Evolutionary conservation across 2,888 invertebrate genomes (phyloP).

Genomic region (Ophion costatus): DNA sequence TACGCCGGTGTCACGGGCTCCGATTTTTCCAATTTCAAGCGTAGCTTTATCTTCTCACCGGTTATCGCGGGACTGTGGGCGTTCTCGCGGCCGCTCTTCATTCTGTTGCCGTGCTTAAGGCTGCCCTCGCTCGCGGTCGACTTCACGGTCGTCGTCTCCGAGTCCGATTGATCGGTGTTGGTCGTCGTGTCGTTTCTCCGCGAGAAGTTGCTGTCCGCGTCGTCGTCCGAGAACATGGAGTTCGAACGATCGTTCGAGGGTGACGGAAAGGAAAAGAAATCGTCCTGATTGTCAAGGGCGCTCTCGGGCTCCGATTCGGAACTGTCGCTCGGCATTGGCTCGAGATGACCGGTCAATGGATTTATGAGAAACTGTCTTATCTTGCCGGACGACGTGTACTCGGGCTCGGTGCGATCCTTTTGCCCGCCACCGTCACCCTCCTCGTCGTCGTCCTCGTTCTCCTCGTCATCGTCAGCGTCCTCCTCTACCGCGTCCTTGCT

Average conservation of each 20-base stretch:
- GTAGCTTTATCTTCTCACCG: conserved; percentile 91
- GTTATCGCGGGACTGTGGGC: conserved; percentile 82
- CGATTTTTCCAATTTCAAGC: conserved; percentile 92
- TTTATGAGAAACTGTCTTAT: conserved; percentile 94
- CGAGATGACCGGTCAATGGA: conserved; percentile 94
- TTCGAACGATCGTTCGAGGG: conserved; percentile 84
- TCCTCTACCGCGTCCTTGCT: conserved; percentile 7
- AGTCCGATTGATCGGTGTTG: conserved; percentile 86
- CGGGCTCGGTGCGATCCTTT: conserved; percentile 84
- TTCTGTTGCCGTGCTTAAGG: conserved; percentile 81
- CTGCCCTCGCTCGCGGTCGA: conserved; percentile 86
- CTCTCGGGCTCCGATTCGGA: conserved; percentile 86
- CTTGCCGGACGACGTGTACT: conserved; percentile 87
- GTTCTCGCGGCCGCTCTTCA: conserved; percentile 80
- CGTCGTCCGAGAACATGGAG: conserved; percentile 86
- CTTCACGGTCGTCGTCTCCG: conserved; percentile 85
- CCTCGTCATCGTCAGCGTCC: conserved; percentile 33
- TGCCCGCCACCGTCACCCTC: conserved; percentile 42
- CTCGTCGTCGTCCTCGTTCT: conserved; percentile 35
- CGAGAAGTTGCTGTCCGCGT: conserved; percentile 86
- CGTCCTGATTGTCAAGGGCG: conserved; percentile 82
- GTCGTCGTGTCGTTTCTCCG: conserved; percentile 84
- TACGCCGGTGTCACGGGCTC: conserved; percentile 92
- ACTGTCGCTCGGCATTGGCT: conserved; percentile 90
- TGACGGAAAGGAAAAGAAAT: conserved; percentile 84